Conservation (phyloP, 1,140 invertebrate genomes). For the Rhysida immarginata region DNA sequence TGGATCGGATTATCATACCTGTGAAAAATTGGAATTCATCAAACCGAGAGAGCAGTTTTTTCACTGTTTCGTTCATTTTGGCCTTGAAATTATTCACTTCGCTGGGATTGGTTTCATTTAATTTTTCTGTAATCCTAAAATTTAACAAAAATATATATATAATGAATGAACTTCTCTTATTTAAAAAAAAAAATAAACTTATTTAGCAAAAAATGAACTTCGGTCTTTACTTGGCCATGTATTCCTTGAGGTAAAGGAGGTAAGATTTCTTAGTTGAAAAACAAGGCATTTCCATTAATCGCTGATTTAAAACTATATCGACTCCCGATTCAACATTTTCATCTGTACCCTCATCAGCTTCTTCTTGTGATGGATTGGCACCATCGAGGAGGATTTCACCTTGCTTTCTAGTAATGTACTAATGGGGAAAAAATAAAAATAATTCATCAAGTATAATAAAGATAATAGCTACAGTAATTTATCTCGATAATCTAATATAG, state of each 20-base stretch:
- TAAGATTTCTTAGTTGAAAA: conserved; percentile 45
- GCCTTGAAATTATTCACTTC: conserved; percentile 77
- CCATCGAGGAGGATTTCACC: conserved; percentile 71
- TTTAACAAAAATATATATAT: conserved; percentile 19
- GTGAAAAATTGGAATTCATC: conserved; percentile 90
- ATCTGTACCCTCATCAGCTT: conserved; percentile 70
- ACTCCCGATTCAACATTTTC: conserved; percentile 57
- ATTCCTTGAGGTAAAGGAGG: conserved; percentile 83
- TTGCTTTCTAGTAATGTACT: conserved; percentile 52
- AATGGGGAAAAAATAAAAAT: conserved; percentile 18
- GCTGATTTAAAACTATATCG: conserved; percentile 84
- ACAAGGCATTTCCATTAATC: conserved; percentile 65
- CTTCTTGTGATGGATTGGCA: conserved; percentile 84
- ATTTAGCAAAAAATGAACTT: no score
- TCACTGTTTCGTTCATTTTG: conserved; percentile 90
- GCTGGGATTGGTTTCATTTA: conserved; percentile 59
- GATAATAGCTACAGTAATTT: no score
- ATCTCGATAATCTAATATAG: no score
- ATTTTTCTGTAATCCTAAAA: conserved; percentile 56
- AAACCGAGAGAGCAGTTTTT: conserved; percentile 77
- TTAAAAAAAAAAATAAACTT: no score
- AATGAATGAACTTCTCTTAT: no score
- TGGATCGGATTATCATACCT: conserved; percentile 31
- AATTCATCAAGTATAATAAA: no score
- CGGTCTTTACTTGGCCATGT: conserved; percentile 90